Base-by-base conservation (phyloP, 1,140 invertebrate genomes). In the Cyphomyrmex costatus region DNA sequence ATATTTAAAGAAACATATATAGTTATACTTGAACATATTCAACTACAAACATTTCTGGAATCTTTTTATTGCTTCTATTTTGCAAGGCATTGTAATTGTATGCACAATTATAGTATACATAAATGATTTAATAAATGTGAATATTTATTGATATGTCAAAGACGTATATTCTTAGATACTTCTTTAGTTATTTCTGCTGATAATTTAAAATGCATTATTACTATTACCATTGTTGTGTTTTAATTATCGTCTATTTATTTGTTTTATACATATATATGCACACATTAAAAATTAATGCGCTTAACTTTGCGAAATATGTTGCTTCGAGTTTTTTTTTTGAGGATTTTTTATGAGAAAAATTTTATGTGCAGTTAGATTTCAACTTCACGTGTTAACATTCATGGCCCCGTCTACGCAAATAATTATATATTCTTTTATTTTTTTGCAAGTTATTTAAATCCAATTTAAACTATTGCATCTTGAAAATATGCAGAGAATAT, bases 391-490 rank as follows among this genome's bases (percentile, higher is more conserved):
- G 60, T 16, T 49, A 5, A 19, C 19, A 21, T 46, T 66, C 21
- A 14, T n/a, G 3, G 5, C 0, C 19, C 7, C 7, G 3, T 12
- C 3, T 65, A 30, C 30, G n/a, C 33, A 66, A 42, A n/a, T 7
- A 8, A 65, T 66, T 42, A 66, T n/a, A n/a, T n/a, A n/a, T 10
- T 5, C n/a, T 24, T 12, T 19, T 36, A 65, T 24, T 2, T 66
- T 66, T 42, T 46, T 8, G 12, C 12, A 42, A 66, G n/a, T 42
- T 66, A 66, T 66, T 66, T 24, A 66, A 66, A 66, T 12, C 8
- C n/a, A 66, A 46, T 46, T 66, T 21, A 46, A 36, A 42, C 33
- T 42, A 42, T 66, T 36, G 12, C n/a, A 24, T 24, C 5, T 46
- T 66, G 4, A 36, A 66, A 66, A 66, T 66, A 24, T 24, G n/a